Conservation (phyloP, 2,888 invertebrate genomes). For the Nowickia ferox region DNA sequence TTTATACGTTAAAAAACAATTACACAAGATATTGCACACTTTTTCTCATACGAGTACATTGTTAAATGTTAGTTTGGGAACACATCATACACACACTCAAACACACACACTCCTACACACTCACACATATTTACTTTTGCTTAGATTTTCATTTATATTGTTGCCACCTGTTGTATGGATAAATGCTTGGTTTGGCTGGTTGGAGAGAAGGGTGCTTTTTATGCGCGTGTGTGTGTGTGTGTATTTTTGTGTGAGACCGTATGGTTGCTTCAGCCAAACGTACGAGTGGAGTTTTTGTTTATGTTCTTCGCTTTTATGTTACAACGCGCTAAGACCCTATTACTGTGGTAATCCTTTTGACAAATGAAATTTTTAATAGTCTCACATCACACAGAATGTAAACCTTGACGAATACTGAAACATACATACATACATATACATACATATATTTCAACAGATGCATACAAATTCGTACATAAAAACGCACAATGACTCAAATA, state of each 20-base stretch:
- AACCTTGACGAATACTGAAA: constrained; percentile 66
- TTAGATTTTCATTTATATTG: constrained; percentile 43
- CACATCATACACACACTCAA: constrained; percentile 11
- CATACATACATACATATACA: constrained; percentile 5
- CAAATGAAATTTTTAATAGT: constrained; percentile 75
- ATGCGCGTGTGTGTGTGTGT: constrained; percentile 9
- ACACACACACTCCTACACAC: background rate
- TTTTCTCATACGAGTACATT: constrained; percentile 9
- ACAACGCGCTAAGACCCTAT: constrained; percentile 72
- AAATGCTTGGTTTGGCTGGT: constrained; percentile 28
- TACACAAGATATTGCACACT: constrained; percentile 52
- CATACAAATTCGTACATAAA: background rate
- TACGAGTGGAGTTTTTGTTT: constrained; percentile 62
- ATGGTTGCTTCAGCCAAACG: constrained; percentile 23
- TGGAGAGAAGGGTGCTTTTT: constrained; percentile 22
- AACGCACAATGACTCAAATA: no score
- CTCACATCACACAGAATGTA: constrained; percentile 69
- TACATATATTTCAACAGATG: background rate
- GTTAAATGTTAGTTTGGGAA: constrained; percentile 27
- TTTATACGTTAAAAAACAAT: constrained; percentile 64
- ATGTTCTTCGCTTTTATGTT: constrained; percentile 67
- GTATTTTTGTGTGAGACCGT: background rate
- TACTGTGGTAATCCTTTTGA: constrained; percentile 74
- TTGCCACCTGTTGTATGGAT: constrained; percentile 65
- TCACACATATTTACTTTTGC: background rate